Percentiles rank a stretch among this genome's conserved stretches.
Evolutionary conservation across 2,888 invertebrate genomes (phyloP).

Genomic region (Thysanoteuthis rhombus): DNA sequence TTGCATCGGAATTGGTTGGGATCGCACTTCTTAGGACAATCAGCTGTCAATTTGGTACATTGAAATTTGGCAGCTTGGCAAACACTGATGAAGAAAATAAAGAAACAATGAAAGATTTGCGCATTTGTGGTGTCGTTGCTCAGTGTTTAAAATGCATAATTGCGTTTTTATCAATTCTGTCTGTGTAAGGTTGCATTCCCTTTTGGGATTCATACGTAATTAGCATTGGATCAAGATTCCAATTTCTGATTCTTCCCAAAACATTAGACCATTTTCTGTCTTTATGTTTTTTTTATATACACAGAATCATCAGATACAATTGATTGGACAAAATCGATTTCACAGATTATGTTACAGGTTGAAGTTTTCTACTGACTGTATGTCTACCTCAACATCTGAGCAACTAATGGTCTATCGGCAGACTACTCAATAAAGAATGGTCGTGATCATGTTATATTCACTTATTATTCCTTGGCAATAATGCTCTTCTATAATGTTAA

Average conservation of each 20-base stretch:
- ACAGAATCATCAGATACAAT: too few species aligned
- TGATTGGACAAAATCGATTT: too few species aligned
- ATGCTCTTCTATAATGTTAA: too few species aligned
- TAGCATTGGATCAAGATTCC: neutral
- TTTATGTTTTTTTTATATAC: too few species aligned
- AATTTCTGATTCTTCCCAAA: too few species aligned
- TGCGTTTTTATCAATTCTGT: neutral
- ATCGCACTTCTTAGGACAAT: constrained; percentile 39
- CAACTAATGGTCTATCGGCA: neutral
- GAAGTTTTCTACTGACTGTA: neutral
- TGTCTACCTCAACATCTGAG: neutral
- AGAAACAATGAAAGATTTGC: neutral
- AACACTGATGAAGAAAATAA: neutral
- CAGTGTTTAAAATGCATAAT: neutral
- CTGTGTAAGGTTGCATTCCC: neutral
- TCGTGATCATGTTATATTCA: neutral
- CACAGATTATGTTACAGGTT: neutral
- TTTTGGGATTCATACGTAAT: neutral
- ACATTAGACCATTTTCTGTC: neutral
- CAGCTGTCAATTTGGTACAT: constrained; percentile 36
- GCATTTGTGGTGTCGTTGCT: too few species aligned
- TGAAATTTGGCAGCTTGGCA: neutral
- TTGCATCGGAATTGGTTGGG: constrained; percentile 36
- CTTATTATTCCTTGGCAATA: too few species aligned
- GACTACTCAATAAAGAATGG: neutral